phyloP scores from a whole-genome alignment of 1,140 invertebrate species.

The Tribolium castaneum region DNA sequence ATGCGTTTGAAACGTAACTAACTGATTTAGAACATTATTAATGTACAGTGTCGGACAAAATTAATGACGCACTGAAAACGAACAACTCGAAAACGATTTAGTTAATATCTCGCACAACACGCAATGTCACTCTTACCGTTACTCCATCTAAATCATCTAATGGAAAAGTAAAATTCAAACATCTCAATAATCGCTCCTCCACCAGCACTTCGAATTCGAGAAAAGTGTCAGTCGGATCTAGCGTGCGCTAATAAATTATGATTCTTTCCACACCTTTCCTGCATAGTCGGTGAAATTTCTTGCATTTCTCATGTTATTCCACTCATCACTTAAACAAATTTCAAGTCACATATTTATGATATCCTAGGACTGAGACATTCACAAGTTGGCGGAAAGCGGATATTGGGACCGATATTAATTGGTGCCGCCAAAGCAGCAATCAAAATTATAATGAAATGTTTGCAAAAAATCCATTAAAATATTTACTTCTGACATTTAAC shows the following conservation, averaged over 20 bases:
- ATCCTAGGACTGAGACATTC: neutral
- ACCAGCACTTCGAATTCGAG: neutral
- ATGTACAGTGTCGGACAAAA: constrained; percentile 24
- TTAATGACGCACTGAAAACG: constrained; percentile 24
- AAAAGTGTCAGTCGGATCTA: no score
- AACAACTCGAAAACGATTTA: constrained; percentile 12
- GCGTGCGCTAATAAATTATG: no score
- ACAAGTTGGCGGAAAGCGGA: neutral
- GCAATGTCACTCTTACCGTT: constrained; percentile 22
- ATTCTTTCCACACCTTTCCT: neutral
- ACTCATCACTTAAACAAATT: neutral
- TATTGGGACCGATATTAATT: neutral
- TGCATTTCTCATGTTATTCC: neutral
- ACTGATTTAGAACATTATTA: constrained; percentile 9
- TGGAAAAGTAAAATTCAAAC: constrained; percentile 2
- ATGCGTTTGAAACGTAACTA: neutral
- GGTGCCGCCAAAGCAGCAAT: neutral
- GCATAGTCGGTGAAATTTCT: neutral
- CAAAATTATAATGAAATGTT: neutral
- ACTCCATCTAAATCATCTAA: constrained; percentile 18
- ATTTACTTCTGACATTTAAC: constrained; percentile 24
- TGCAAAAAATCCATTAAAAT: constrained; percentile 23
- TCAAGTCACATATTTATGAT: no score
- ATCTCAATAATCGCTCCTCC: neutral
- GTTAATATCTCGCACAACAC: constrained; percentile 30